Evolutionary conservation across 2,888 invertebrate species (phyloP), one percentile per base, ranked within the genome.

Genomic region (Tetheella fluctuosa): DNA sequence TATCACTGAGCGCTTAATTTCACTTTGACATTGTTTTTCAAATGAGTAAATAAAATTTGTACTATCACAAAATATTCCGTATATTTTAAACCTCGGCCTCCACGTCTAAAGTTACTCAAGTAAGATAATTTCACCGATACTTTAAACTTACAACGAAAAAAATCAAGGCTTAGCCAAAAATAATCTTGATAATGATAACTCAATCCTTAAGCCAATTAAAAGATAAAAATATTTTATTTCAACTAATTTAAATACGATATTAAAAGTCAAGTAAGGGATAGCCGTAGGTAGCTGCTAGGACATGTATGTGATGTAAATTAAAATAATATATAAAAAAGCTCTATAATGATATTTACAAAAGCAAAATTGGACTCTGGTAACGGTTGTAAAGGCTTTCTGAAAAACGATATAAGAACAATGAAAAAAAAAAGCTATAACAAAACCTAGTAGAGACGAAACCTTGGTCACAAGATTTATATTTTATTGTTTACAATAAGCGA

Each of bases 31-130:
- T 79, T 73, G 67, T 67, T 69, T 74, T 74, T 70, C 76, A 73
- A 71, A 69, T 71, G 73, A 72, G 80, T 81, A 81, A 80, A 83
- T 81, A 86, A 82, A 80, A 89, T 91, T 92, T 92, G 91, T 92
- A 92, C 92, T 92, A 90, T 90, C 86, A 86, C 85, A 88, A 88
- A 81, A 76, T 75, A 82, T 69, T 64, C 67, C 59, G 76, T 79
- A 73, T 61, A 59, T 25, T 23, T 39, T 23, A 6, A 42, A 64
- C 58, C 6, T 23, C n/a, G 25, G 28, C 17, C 57, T 65, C 59
- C 61, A 59, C 60, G 60, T 17, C 59, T 55, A 59, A 25, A 61
- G 61, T 53, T 59, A 63, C 68, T 68, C 70, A 69, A 62, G 39
- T 64, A 73, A 68, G 67, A 70, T 68, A 64, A 60, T 64, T 64